These are phyloP conservation scores for Lepus timidus DNA, from an alignment of 2,113 vertebrate genomes.

Conservation along the genomic window DNA sequence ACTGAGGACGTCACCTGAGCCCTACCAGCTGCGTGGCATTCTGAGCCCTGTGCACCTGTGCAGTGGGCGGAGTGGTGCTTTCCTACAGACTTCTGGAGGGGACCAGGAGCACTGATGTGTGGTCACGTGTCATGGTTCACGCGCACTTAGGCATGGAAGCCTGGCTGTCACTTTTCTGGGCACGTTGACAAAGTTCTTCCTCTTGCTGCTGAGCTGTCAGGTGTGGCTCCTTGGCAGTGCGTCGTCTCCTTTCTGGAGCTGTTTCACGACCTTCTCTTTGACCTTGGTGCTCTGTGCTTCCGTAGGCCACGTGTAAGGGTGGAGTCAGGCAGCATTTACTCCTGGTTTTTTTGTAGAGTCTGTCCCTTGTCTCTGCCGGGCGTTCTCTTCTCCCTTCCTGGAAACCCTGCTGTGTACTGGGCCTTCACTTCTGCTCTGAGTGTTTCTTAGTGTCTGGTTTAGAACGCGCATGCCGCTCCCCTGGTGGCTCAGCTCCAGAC, in stretches of 20 bases:
- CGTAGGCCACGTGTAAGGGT: no score
- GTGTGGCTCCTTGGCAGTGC: background rate
- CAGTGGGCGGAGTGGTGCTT: no score
- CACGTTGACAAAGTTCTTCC: no score
- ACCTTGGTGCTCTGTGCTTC: background rate
- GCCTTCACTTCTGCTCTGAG: background rate
- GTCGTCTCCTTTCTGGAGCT: background rate
- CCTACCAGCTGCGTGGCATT: no score
- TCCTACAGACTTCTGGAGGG: no score
- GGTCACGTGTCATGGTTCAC: no score
- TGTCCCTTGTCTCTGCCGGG: no score
- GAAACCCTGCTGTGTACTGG: background rate
- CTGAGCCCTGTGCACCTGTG: no score
- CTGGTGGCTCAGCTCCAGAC: background rate
- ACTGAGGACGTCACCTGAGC: no score
- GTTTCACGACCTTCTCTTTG: background rate
- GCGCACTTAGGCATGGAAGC: background rate
- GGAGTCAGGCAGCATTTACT: background rate
- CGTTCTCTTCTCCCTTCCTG: background rate
- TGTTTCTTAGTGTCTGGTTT: background rate
- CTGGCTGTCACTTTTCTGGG: background rate
- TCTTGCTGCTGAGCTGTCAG: accelerated
- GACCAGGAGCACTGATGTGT: no score
- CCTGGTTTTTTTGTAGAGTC: background rate
- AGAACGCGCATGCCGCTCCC: no score